Conservation (phyloP, 2,113 vertebrate species). For the Pollachius pollachius region DNA sequence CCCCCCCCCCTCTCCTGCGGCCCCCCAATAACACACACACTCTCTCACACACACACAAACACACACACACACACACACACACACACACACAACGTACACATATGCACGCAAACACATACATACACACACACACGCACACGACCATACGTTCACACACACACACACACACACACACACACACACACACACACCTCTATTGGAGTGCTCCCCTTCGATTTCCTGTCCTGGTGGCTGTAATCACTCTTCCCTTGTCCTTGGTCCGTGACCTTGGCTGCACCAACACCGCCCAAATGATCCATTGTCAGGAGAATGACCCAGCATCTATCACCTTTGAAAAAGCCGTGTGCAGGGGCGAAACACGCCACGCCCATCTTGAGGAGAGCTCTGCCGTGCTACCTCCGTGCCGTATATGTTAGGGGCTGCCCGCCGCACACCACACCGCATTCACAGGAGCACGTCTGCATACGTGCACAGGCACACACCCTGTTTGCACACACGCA, state of each 20-base stretch:
- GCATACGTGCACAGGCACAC: too few species aligned
- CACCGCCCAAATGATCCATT: conserved; percentile 54
- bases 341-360: conserved; percentile 33
- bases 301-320: conserved; percentile 68
- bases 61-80: too few species aligned
- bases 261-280: conserved; percentile 62
- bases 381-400: not conserved
- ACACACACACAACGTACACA: too few species aligned
- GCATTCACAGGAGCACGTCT: too few species aligned
- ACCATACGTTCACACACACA: too few species aligned
- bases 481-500: not conserved
- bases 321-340: conserved; percentile 66
- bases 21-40: not conserved
- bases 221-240: conserved; percentile 73
- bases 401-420: not conserved
- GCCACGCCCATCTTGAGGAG: conserved; percentile 49
- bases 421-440: too few species aligned
- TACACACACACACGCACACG: too few species aligned
- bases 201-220: conserved; percentile 74
- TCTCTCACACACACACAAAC: too few species aligned
- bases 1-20: not conserved
- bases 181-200: conserved; percentile 19
- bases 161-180: not conserved
- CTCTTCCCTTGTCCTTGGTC: conserved; percentile 67
- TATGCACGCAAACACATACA: not conserved